Evolutionary conservation across 2,113 vertebrate species (phyloP).

Genomic region (Tragelaphus scriptus): DNA sequence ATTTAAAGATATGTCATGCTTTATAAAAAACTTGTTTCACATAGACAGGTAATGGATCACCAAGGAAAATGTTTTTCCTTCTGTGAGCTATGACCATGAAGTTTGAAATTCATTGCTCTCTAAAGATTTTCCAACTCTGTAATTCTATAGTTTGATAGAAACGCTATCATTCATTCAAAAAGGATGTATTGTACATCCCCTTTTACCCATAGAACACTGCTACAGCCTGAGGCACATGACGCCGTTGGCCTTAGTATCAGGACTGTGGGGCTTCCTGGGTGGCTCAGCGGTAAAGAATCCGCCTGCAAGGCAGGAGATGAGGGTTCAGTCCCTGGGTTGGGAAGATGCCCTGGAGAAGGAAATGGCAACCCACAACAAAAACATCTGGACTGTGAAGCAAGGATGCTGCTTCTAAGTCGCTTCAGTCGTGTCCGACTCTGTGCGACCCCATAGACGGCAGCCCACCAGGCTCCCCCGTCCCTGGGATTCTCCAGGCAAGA

Average conservation of each 20-base stretch:
- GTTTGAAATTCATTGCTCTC: neutral
- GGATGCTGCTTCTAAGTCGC: neutral
- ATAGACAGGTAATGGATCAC: neutral
- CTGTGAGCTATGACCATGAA: neutral
- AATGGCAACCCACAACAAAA: neutral
- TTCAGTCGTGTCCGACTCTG: no score
- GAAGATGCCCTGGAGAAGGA: neutral
- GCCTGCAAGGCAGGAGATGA: neutral
- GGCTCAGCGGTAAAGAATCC: neutral
- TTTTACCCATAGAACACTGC: neutral
- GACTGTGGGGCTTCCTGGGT: neutral
- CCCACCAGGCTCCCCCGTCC: no score
- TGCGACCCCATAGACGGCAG: no score
- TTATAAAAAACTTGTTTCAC: neutral
- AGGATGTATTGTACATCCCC: neutral
- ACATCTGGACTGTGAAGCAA: neutral
- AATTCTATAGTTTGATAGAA: neutral
- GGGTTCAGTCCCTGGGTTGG: neutral
- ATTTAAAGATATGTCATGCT: neutral
- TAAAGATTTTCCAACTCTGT: neutral
- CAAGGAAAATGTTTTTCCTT: neutral
- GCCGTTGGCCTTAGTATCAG: neutral
- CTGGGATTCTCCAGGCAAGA: no score
- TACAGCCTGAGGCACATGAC: neutral
- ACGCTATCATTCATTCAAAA: neutral